Evolutionary conservation across 2,888 invertebrate species (phyloP), one percentile per base, ranked within the genome.

Genomic region (Drosophila parthenogenetica): DNA sequence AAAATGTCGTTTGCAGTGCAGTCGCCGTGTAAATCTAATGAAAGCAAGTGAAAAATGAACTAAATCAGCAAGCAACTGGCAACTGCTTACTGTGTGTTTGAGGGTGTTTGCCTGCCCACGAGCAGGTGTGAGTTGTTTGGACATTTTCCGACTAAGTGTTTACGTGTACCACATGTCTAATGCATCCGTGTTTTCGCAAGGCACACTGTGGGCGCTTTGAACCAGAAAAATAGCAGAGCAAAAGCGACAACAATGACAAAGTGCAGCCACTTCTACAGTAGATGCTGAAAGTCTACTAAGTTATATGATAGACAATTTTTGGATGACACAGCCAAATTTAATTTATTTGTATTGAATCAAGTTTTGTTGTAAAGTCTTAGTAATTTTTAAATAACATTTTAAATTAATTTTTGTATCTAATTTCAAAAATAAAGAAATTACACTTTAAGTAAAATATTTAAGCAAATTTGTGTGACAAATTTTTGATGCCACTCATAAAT

Each of bases 101-200:
- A 7, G 5, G 3, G 2, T 22, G 49, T 53, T 42, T 48, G 46
- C 48, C 11, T 57, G 59, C 42, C 19, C 40, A 37, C 11, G 11
- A 51, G 46, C 45, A 42, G 49, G 50, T 46, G 60, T 65, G 51
- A 53, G 62, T 57, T 53, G 57, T 58, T 64, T 51, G 61, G 49
- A 49, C 66, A 43, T 59, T 69, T 54, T n/a, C 51, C 39, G 32
- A 66, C 58, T 88, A 79, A 84, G 89, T 88, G 89, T 88, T 89
- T 86, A 88, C 84, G 89, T 89, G 89, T 69, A 67, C 70, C 69
- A 89, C 76, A 87, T 85, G 68, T 67, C 66, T 64, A 74, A 82
- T 79, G 79, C 75, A 71, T 57, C 49, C 51, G 32, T 69, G 55
- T 42, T 16, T 50, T 19, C 32, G 16, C 13, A 37, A 14, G 42